phyloP scores from a whole-genome alignment of 2,888 invertebrate genomes.

The Epirrhoe alternata region DNA sequence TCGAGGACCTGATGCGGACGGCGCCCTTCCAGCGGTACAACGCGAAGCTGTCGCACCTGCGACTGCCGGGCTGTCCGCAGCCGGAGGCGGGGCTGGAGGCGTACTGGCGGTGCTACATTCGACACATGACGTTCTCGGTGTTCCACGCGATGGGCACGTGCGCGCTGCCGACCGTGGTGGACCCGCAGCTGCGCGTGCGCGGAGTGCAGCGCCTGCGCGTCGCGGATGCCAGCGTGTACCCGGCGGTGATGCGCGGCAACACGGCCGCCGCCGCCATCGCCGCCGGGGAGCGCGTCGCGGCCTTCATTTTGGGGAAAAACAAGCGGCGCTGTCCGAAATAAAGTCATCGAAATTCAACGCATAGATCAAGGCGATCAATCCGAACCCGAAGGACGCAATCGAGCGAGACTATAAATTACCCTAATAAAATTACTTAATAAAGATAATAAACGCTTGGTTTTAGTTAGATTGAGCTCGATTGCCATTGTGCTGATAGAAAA shows the following conservation, averaged over 20 bases:
- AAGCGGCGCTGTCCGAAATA: not conserved
- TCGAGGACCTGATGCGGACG: constrained; percentile 55
- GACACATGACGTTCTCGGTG: constrained; percentile 62
- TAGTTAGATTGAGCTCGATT: not conserved
- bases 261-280: constrained; percentile 64
- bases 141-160: constrained; percentile 65
- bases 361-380: not conserved
- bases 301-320: constrained; percentile 51
- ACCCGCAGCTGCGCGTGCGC: constrained; percentile 57
- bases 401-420: not conserved
- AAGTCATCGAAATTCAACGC: not conserved
- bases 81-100: not conserved
- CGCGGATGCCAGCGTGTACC: constrained; percentile 60
- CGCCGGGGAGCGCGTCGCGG: constrained; percentile 61
- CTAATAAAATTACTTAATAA: not conserved
- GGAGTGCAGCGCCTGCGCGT: constrained; percentile 58
- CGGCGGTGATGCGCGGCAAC: constrained; percentile 56
- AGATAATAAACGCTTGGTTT: not conserved
- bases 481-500: not conserved
- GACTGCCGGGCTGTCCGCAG: constrained; percentile 55
- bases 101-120: constrained; percentile 68
- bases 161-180: constrained; percentile 47
- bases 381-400: not conserved
- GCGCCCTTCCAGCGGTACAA: constrained; percentile 44
- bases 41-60: constrained; percentile 51